Evolutionary conservation across 2,888 invertebrate genomes (phyloP).

Genomic region (Thecophora atra): DNA sequence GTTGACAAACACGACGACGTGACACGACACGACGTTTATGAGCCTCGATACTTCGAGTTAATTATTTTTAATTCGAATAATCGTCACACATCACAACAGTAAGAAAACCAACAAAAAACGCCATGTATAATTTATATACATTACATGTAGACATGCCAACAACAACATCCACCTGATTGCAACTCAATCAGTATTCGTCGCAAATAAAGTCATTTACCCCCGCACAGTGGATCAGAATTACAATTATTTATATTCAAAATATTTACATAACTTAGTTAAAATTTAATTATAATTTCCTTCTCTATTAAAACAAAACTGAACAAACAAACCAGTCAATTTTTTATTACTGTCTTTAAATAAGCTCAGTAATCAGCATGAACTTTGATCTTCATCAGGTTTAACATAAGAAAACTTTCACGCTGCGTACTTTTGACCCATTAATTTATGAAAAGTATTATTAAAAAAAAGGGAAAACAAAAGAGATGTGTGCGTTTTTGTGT

Average conservation of each 20-base stretch:
- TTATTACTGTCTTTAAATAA: too few species aligned
- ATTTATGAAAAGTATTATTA: too few species aligned
- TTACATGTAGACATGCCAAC: not conserved
- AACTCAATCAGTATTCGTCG: constrained; percentile 16
- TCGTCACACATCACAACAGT: not conserved
- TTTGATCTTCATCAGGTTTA: too few species aligned
- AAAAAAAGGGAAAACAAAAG: too few species aligned
- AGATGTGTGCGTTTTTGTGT: too few species aligned
- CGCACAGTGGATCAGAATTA: not conserved
- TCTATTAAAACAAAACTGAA: not conserved
- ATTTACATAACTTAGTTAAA: not conserved
- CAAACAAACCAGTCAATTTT: not conserved
- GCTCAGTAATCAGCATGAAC: too few species aligned
- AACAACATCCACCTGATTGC: not conserved
- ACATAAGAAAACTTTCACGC: too few species aligned
- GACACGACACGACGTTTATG: not conserved
- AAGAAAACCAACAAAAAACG: constrained; percentile 1
- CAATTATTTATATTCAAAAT: not conserved
- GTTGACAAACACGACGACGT: too few species aligned
- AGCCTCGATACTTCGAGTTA: not conserved
- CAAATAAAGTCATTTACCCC: constrained; percentile 28
- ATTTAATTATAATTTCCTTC: not conserved
- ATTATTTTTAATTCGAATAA: constrained; percentile 8
- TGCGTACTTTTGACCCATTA: too few species aligned
- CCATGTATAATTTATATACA: too few species aligned